Conservation (phyloP, 2,113 vertebrate species). For the Silurus meridionalis region DNA sequence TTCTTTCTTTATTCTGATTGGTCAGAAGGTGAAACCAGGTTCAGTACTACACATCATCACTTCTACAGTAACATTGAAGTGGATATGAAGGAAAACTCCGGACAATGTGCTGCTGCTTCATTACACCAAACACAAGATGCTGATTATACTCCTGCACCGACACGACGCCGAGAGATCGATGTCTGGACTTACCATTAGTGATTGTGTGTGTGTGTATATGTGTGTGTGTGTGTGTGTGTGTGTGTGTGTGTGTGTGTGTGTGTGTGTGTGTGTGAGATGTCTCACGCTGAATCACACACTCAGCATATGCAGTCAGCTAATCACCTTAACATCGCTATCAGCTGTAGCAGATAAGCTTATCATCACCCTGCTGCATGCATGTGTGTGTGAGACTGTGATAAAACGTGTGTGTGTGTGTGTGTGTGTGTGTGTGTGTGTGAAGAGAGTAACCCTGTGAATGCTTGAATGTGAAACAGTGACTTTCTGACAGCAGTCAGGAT, state of each 20-base stretch:
- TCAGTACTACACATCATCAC: background rate
- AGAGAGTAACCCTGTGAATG: conserved; percentile 5
- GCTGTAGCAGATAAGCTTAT: conserved; percentile 28
- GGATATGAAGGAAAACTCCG: too few species aligned
- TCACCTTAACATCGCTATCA: conserved; percentile 21
- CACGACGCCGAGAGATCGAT: too few species aligned
- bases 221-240: background rate
- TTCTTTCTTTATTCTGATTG: background rate
- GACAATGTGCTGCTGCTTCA: too few species aligned
- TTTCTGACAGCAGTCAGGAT: conserved; percentile 13
- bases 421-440: background rate
- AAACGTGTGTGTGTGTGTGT: conserved; percentile 10
- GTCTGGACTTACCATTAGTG: too few species aligned
- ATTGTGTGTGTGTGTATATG: too few species aligned
- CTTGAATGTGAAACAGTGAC: background rate
- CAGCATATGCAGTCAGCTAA: conserved; percentile 6
- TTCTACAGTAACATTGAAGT: background rate
- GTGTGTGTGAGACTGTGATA: background rate
- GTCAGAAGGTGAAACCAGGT: background rate
- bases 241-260: conserved; percentile 7
- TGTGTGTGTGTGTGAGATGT: background rate
- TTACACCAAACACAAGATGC: too few species aligned
- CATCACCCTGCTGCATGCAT: conserved; percentile 5
- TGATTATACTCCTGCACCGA: too few species aligned
- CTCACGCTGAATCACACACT: background rate